These are phyloP conservation scores for Strigops habroptila DNA, from an alignment of 2,113 vertebrate genomes.

Conservation along the genomic window DNA sequence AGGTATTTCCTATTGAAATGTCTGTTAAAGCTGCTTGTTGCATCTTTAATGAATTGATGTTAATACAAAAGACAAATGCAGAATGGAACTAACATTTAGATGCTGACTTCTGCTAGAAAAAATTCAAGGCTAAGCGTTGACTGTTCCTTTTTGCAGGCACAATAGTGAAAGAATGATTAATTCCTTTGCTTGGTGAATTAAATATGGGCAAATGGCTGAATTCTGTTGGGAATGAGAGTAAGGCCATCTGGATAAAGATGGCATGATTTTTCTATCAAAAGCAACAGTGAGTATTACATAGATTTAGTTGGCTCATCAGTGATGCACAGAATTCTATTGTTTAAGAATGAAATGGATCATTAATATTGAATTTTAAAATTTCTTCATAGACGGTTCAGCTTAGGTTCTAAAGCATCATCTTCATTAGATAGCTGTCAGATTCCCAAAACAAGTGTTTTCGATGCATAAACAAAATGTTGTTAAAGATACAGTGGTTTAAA, in stretches of 20 bases:
- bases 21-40: background rate
- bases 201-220: background rate
- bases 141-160: background rate
- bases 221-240: background rate
- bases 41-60: background rate
- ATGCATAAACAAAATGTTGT: background rate
- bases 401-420: background rate
- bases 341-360: conserved; percentile 20
- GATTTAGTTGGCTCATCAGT: background rate
- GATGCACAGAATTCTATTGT: background rate
- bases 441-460: background rate
- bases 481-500: background rate
- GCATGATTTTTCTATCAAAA: background rate
- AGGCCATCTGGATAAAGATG: background rate
- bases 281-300: background rate
- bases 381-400: background rate
- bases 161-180: background rate
- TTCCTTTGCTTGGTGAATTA: background rate
- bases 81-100: background rate
- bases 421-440: background rate
- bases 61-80: background rate
- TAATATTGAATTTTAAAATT: conserved; percentile 4
- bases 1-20: background rate
- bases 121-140: background rate
- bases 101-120: background rate